Base-by-base conservation (phyloP, 1,140 invertebrate genomes). In the Drosophila ananassae region DNA sequence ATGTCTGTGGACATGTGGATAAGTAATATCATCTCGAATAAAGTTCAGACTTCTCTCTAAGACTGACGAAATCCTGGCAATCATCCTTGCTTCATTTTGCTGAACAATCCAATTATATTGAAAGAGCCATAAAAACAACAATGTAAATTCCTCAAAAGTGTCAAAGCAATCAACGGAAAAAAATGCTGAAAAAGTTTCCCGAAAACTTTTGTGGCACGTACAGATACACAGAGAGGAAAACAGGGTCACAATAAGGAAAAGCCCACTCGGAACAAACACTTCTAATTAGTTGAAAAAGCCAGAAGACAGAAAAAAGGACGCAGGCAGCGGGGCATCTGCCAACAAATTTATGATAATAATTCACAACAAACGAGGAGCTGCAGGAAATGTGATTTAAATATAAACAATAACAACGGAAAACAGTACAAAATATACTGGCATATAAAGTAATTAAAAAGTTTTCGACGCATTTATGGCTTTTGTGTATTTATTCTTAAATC, bases 361-460 rank as follows among this genome's bases (percentile, higher is more conserved):
- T 89, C 60, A 73, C 60, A 73, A 52, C 47, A 76, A 67, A 59
- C 66, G 46, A 52, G 58, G 47, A 52, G 54, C 55, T 57, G 59
- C 58, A 32, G 22, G 41, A 51, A 67, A 82, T 87, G 58, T 72
- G 77, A 89, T 87, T 89, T 89, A 67, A 64, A 79, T 89, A 89
- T 79, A 71, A 87, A 82, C 71, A 79, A 79, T 69, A 71, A 56
- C 51, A 68, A 56, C 4, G 63, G 48, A 60, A 41, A 66, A 77
- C 59, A 77, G 52, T 21, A 57, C 46, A 12, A 58, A 77, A 54
- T 77, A 47, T 46, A 59, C 39, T 79, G 22, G 75, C 71, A 87
- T 64, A 79, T 83, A 89, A 87, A 87, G 83, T 89, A 87, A 87
- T 87, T 87, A 87, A 87, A 87, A 87, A 87, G 71, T 87, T 87